Evolutionary conservation across 2,797 vertebrate genomes (phyloP).

Genomic region (Lycodopsis pacificus): DNA sequence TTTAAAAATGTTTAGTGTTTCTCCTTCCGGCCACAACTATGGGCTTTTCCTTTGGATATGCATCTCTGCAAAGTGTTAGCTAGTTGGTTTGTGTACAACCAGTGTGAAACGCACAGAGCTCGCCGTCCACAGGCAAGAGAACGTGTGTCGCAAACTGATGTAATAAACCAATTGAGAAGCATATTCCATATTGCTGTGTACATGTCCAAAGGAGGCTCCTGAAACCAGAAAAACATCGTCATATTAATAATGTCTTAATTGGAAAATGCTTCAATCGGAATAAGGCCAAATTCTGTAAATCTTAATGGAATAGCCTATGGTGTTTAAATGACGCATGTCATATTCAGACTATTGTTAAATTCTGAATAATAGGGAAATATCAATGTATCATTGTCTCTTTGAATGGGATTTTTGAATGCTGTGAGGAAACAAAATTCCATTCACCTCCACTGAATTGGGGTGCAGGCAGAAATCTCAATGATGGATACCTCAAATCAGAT

Average conservation of each 20-base stretch:
- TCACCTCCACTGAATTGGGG: neutral
- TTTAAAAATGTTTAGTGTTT: neutral
- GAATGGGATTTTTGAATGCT: neutral
- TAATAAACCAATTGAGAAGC: too few species aligned
- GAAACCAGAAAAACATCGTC: too few species aligned
- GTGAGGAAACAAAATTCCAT: neutral
- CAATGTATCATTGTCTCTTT: neutral
- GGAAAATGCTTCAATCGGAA: too few species aligned
- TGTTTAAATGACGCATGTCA: neutral
- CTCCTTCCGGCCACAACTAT: neutral
- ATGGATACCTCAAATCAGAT: neutral
- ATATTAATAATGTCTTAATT: too few species aligned
- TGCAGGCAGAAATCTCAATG: neutral
- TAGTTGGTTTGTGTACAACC: neutral
- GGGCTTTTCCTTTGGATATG: neutral
- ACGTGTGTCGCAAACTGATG: neutral
- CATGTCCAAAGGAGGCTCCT: too few species aligned
- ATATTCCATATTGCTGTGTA: too few species aligned
- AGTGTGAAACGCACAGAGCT: neutral
- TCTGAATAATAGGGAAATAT: neutral
- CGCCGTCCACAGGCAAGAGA: neutral
- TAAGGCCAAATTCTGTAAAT: too few species aligned
- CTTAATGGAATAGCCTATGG: neutral
- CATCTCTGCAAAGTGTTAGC: neutral
- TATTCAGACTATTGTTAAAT: neutral